A percentile compares a stretch with the other conserved stretches of the same genome.
Evolutionary conservation across 2,888 invertebrate species (phyloP).

Genomic region (Drosophila macrospina): DNA sequence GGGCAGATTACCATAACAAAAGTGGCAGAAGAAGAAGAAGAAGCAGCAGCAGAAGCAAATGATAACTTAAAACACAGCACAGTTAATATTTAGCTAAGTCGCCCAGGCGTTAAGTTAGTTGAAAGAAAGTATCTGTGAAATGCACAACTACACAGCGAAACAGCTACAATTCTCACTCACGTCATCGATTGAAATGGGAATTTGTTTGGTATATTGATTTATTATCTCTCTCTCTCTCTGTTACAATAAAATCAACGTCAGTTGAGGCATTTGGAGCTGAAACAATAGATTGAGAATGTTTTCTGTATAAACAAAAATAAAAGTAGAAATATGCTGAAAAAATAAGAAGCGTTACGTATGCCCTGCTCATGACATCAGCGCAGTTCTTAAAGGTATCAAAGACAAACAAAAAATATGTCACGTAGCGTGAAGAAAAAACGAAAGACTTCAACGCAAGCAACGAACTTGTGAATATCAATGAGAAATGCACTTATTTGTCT

Average conservation of each 20-base stretch:
- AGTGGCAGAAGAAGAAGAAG: background rate
- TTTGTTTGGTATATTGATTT: slow-evolving; percentile 38
- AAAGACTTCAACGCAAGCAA: slow-evolving; percentile 77
- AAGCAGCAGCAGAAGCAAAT: no score
- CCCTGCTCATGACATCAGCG: slow-evolving; percentile 73
- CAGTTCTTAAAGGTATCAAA: slow-evolving; percentile 2
- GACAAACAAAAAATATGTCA: slow-evolving; percentile 17
- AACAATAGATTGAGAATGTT: slow-evolving; percentile 38
- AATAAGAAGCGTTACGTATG: slow-evolving; percentile 30
- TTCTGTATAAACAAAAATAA: slow-evolving; percentile 27
- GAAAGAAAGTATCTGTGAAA: slow-evolving; percentile 59
- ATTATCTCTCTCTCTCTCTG: slow-evolving; percentile 31
- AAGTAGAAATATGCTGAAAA: slow-evolving; percentile 32
- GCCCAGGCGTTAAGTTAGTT: slow-evolving; percentile 57
- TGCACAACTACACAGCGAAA: slow-evolving; percentile 15
- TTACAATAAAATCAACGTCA: slow-evolving; percentile 78
- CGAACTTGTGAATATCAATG: slow-evolving; percentile 68
- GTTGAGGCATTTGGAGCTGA: slow-evolving; percentile 30
- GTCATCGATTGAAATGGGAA: slow-evolving; percentile 55
- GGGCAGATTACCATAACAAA: slow-evolving; percentile 67
- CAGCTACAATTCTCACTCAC: slow-evolving; percentile 45
- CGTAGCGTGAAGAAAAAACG: slow-evolving; percentile 46
- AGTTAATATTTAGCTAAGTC: slow-evolving; percentile 52
- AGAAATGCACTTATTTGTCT: slow-evolving; percentile 75
- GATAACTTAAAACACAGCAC: slow-evolving; percentile 13